Conservation (phyloP, 1,140 invertebrate genomes). For the Drosophila setifemur region DNA sequence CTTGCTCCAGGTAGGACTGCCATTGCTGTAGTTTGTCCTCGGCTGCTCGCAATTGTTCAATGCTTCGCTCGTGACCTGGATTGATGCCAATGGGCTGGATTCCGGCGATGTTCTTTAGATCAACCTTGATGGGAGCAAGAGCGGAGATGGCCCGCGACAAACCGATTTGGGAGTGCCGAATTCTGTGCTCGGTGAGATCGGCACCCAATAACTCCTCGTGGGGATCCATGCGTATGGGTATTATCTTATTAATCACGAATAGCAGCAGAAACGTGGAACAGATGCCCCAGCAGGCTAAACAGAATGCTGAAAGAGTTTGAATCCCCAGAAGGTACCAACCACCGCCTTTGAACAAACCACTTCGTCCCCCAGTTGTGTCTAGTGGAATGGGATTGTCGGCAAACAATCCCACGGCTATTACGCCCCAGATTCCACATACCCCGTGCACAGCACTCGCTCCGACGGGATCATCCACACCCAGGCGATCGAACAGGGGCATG, state of each 20-base stretch:
- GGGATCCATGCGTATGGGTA: constrained; percentile 92
- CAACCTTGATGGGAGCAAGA: constrained; percentile 83
- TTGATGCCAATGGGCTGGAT: constrained; percentile 84
- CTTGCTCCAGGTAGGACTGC: constrained; percentile 72
- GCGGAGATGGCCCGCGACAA: constrained; percentile 85
- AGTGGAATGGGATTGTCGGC: constrained; percentile 92
- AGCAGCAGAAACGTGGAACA: constrained; percentile 87
- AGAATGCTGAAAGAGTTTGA: constrained; percentile 88
- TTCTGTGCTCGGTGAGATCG: constrained; percentile 93
- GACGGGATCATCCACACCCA: constrained; percentile 95
- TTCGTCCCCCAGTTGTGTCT: constrained; percentile 89
- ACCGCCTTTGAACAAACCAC: constrained; percentile 94
- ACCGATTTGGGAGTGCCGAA: constrained; percentile 84
- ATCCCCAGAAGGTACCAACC: constrained; percentile 93
- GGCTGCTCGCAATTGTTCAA: constrained; percentile 82
- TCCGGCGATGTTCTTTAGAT: constrained; percentile 83
- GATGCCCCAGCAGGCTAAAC: constrained; percentile 89
- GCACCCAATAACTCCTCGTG: constrained; percentile 93
- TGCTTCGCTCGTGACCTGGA: constrained; percentile 83
- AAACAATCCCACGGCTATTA: constrained; percentile 94
- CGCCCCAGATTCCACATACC: constrained; percentile 88
- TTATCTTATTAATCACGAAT: constrained; percentile 89
- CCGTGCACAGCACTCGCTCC: constrained; percentile 95
- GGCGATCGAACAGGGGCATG: constrained; percentile 89
- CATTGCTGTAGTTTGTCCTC: constrained; percentile 76